These are phyloP conservation scores for Chymomyza costata DNA, from an alignment of 1,140 invertebrate species.

Conservation along the genomic window DNA sequence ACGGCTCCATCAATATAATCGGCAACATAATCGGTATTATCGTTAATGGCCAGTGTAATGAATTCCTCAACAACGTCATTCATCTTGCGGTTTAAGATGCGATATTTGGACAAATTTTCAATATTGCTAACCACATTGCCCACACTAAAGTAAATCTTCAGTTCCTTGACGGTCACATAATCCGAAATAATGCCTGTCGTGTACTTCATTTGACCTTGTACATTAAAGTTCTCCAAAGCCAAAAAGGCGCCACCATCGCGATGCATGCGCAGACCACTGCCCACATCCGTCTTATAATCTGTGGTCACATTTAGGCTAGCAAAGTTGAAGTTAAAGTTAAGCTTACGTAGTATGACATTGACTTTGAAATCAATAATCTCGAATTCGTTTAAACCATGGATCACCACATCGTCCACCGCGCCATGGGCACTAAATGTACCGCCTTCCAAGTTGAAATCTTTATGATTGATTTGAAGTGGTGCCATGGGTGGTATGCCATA, in stretches of 20 bases:
- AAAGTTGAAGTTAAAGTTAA: constrained; percentile 40
- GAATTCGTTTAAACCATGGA: constrained; percentile 54
- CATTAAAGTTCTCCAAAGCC: constrained; percentile 49
- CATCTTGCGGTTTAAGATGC: constrained; percentile 62
- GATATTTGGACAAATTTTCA: constrained; percentile 58
- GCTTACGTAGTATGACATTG: constrained; percentile 20
- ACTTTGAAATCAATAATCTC: constrained; percentile 33
- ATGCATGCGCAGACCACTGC: constrained; percentile 31
- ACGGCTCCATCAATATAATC: constrained; percentile 26
- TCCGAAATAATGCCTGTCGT: constrained; percentile 23
- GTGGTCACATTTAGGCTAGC: constrained; percentile 47
- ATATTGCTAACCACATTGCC: constrained; percentile 59
- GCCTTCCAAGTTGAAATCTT: constrained; percentile 27
- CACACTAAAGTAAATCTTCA: constrained; percentile 36
- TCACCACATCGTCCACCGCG: constrained; percentile 29
- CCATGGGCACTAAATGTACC: constrained; percentile 31
- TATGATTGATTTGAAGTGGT: constrained; percentile 29
- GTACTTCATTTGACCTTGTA: constrained; percentile 47
- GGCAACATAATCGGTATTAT: constrained; percentile 59
- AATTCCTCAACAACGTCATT: constrained; percentile 65
- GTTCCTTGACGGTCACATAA: constrained; percentile 37
- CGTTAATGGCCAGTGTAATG: constrained; percentile 56
- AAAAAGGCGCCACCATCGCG: constrained; percentile 54
- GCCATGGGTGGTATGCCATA: constrained; percentile 56
- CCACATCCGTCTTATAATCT: constrained; percentile 39